Percentiles rank a stretch among this genome's conserved stretches.
Conservation (phyloP, 2,113 vertebrate species). For the Gavia stellata region DNA sequence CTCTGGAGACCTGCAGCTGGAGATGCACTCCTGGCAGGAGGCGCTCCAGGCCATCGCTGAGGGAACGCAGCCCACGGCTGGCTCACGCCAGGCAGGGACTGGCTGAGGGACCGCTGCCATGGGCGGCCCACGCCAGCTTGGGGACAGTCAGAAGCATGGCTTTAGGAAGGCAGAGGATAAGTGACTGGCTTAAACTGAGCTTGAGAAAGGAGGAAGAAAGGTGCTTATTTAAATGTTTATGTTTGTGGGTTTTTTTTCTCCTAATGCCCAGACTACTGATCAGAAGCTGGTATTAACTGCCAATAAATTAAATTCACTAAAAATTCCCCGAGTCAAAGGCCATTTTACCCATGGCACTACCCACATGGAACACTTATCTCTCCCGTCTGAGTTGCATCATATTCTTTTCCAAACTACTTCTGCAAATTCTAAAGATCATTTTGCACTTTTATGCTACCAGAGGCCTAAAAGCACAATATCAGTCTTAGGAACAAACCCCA, state of each 20-base stretch:
- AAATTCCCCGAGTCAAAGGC: neutral
- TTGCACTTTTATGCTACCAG: neutral
- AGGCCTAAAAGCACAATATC: neutral
- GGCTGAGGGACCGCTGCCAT: fast-evolving
- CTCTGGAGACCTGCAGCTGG: neutral
- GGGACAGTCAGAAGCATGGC: no score
- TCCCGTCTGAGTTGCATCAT: neutral
- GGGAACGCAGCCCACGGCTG: fast-evolving
- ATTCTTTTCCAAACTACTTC: neutral
- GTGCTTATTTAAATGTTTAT: neutral
- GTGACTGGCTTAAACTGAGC: neutral
- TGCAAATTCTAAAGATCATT: neutral
- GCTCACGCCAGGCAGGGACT: fast-evolving
- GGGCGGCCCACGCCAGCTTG: fast-evolving
- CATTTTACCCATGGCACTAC: neutral
- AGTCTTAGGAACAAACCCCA: neutral
- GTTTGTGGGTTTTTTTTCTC: fast-evolving
- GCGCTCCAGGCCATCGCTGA: fast-evolving
- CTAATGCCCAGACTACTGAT: neutral
- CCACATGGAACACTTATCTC: neutral
- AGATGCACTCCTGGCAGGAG: no score
- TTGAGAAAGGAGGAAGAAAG: neutral
- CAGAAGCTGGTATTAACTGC: neutral
- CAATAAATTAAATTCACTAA: neutral
- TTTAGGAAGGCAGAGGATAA: neutral